A percentile compares a stretch with the other conserved stretches of the same genome.
phyloP scores from a whole-genome alignment of 2,113 vertebrate species.

The Clarias gariepinus region DNA sequence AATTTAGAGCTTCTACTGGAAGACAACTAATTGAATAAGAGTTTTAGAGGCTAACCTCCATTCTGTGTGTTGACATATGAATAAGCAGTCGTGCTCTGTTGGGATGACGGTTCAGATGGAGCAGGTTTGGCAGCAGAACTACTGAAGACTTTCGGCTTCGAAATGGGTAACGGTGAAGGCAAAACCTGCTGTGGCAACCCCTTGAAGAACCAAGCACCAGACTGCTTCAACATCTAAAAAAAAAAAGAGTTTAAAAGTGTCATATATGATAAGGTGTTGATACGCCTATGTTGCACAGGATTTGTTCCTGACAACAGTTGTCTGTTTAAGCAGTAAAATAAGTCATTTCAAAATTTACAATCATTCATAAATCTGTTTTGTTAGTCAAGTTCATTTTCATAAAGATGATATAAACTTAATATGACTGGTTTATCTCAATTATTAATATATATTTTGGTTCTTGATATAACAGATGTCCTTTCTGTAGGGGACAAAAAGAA shows the following conservation, averaged over 20 bases:
- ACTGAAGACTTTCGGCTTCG: conserved; percentile 66
- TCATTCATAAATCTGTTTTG: background rate
- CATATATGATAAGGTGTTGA: background rate
- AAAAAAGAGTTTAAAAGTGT: conserved; percentile 1
- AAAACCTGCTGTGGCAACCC: conserved; percentile 84
- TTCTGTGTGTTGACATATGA: conserved; percentile 23
- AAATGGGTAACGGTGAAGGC: conserved; percentile 80
- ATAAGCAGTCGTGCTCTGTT: conserved; percentile 53
- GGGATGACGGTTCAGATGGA: conserved; percentile 19
- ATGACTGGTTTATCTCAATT: background rate
- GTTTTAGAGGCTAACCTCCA: conserved; percentile 22
- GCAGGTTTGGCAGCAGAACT: conserved; percentile 7
- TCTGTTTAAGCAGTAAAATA: background rate
- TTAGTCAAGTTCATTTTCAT: background rate
- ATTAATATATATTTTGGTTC: background rate
- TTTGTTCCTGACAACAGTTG: background rate
- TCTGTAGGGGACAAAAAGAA: background rate
- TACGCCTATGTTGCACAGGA: background rate
- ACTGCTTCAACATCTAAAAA: conserved; percentile 87
- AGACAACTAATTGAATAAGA: background rate
- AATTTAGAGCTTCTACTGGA: background rate
- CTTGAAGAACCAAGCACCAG: conserved; percentile 95
- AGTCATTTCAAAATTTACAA: conserved; percentile 11
- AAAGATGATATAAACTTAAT: background rate
- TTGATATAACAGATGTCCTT: background rate